Conservation (phyloP, 2,888 invertebrate genomes). For the Agrotis puta region DNA sequence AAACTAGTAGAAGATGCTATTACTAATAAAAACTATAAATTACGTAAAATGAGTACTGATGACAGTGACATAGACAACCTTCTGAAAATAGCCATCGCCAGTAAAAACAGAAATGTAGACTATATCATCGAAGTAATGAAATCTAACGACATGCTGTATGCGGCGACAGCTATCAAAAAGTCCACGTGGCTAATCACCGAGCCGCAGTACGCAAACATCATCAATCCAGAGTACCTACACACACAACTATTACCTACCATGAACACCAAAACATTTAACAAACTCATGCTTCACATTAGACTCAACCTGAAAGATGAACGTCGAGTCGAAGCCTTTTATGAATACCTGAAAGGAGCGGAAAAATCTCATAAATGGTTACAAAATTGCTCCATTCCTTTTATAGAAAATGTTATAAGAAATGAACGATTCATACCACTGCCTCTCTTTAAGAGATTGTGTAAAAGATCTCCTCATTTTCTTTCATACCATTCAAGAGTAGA, state of each 20-base stretch:
- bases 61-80: constrained; percentile 77
- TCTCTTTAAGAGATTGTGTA: constrained; percentile 73
- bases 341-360: constrained; percentile 70
- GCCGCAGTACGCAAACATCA: constrained; percentile 75
- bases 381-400: constrained; percentile 77
- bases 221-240: constrained; percentile 80
- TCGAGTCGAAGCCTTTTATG: constrained; percentile 80
- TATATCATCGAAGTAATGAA: constrained; percentile 78
- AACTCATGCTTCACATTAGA: constrained; percentile 78
- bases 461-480: constrained; percentile 73
- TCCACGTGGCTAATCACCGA: constrained; percentile 81
- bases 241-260: constrained; percentile 76
- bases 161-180: constrained; percentile 79
- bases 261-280: constrained; percentile 77
- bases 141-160: constrained; percentile 79
- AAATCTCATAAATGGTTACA: constrained; percentile 79
- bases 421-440: constrained; percentile 54
- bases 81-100: constrained; percentile 79
- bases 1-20: constrained; percentile 69
- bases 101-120: constrained; percentile 72
- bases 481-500: constrained; percentile 1
- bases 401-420: constrained; percentile 72
- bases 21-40: constrained; percentile 49
- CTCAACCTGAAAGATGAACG: constrained; percentile 76
- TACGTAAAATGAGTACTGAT: constrained; percentile 66